These are phyloP conservation scores for Rotaria macrura DNA, from an alignment of 2,888 invertebrate species.

Conservation along the genomic window DNA sequence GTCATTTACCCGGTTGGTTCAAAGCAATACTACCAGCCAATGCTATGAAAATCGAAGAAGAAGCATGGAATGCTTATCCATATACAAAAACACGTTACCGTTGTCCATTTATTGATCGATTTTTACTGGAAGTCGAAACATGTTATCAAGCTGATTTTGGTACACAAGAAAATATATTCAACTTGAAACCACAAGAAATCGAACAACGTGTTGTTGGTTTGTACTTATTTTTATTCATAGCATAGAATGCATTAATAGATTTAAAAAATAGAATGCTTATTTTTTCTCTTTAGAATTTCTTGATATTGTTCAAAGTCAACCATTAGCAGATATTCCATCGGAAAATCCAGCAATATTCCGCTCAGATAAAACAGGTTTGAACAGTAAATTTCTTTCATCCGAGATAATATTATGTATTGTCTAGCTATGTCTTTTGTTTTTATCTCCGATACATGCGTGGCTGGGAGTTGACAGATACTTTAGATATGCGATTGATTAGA, in stretches of 20 bases:
- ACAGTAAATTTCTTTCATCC: no score
- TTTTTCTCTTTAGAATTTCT: conserved; percentile 64
- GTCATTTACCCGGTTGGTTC: conserved; percentile 71
- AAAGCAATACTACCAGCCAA: conserved; percentile 67
- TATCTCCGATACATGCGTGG: no score
- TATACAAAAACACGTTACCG: conserved; percentile 95
- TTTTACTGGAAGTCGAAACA: conserved; percentile 93
- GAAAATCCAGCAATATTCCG: conserved; percentile 74
- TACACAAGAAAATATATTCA: conserved; percentile 89
- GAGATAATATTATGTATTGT: no score
- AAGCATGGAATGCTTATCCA: conserved; percentile 99
- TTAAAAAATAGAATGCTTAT: background rate
- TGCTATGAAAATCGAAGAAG: conserved; percentile 80
- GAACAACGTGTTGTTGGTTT: conserved; percentile 72
- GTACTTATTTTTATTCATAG: no score
- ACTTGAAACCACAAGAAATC: conserved; percentile 73
- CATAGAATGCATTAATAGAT: conserved; percentile 37
- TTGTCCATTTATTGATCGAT: conserved; percentile 95
- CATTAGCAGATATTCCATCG: conserved; percentile 73
- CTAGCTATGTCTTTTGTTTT: no score
- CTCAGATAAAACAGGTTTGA: conserved; percentile 66
- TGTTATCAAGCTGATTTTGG: conserved; percentile 79
- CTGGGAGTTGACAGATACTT: no score
- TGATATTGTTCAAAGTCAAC: conserved; percentile 83
- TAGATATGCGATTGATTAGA: no score